Percentiles rank a stretch among this genome's conserved stretches.
Evolutionary conservation across 2,888 invertebrate genomes (phyloP).

Genomic region (Sinelater perroti): DNA sequence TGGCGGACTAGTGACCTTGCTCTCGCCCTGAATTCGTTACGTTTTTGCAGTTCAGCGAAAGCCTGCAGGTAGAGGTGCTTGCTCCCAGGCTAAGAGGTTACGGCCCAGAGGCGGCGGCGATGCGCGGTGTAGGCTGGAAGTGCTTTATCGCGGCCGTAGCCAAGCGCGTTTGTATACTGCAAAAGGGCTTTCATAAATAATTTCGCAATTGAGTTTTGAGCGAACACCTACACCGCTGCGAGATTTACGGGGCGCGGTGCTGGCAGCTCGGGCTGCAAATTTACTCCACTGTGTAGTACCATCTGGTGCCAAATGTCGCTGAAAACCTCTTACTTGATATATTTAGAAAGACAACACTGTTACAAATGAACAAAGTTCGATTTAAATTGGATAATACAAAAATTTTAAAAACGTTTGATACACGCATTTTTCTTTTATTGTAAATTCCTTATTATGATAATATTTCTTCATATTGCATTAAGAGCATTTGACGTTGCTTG

Average conservation of each 20-base stretch:
- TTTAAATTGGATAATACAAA: no score
- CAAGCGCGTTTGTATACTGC: conserved; percentile 10
- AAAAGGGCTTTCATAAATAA: conserved; percentile 16
- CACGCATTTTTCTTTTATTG: no score
- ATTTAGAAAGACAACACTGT: no score
- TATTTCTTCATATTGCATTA: no score
- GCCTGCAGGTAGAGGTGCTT: conserved; percentile 11
- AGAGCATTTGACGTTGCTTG: no score
- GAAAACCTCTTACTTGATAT: no score
- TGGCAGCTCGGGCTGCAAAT: no score
- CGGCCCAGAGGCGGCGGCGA: not conserved
- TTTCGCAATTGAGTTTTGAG: conserved; percentile 17
- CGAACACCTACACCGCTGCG: conserved; percentile 5
- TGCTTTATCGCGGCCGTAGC: conserved; percentile 5
- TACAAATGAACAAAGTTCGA: no score
- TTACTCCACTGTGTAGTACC: no score
- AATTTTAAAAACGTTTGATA: no score
- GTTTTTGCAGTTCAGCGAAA: conserved; percentile 13
- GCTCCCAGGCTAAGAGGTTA: not conserved
- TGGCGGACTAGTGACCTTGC: conserved; percentile 20
- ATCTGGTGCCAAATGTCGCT: no score
- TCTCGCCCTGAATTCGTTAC: conserved; percentile 13
- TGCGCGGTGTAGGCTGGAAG: conserved; percentile 7
- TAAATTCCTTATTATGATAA: no score
- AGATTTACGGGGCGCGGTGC: conserved; percentile 7